A percentile compares a stretch with the other conserved stretches of the same genome.
phyloP scores from a whole-genome alignment of 2,797 vertebrate genomes.

The Scomberomorus guttatus region DNA sequence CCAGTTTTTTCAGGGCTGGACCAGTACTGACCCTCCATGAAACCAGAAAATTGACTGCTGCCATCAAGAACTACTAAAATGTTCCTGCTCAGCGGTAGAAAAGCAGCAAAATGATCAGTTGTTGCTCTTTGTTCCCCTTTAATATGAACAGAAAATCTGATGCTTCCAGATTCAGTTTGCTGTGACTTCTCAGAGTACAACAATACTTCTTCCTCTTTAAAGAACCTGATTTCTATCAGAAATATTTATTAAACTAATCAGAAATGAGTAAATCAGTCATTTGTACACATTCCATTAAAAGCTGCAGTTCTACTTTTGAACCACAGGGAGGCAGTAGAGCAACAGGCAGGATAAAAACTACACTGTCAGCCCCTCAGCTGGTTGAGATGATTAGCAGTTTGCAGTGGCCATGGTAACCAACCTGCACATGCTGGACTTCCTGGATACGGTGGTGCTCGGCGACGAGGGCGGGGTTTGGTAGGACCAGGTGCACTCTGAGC shows the following conservation, averaged over 20 bases:
- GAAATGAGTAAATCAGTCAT: not conserved
- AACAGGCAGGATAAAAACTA: not conserved
- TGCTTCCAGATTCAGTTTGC: no score
- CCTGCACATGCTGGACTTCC: conserved; percentile 99
- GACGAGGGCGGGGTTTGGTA: conserved; percentile 97
- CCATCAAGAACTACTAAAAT: not conserved
- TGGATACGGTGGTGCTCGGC: conserved; percentile 94
- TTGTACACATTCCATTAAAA: no score
- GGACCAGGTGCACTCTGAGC: conserved; percentile 95
- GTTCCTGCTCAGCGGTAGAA: not conserved
- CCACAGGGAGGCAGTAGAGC: conserved; percentile 46
- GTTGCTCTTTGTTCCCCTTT: no score
- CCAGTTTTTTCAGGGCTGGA: no score
- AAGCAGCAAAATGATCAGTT: not conserved
- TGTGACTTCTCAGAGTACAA: no score
- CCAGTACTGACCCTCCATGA: no score
- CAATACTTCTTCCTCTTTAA: not conserved
- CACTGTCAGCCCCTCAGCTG: not conserved
- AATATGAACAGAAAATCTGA: no score
- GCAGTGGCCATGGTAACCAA: conserved; percentile 69
- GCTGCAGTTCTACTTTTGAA: not conserved
- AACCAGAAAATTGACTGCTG: not conserved
- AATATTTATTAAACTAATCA: not conserved
- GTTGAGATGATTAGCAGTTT: not conserved
- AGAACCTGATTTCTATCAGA: not conserved